These are phyloP conservation scores for Chaenogobius annularis DNA, from an alignment of 2,113 vertebrate species.

Conservation along the genomic window DNA sequence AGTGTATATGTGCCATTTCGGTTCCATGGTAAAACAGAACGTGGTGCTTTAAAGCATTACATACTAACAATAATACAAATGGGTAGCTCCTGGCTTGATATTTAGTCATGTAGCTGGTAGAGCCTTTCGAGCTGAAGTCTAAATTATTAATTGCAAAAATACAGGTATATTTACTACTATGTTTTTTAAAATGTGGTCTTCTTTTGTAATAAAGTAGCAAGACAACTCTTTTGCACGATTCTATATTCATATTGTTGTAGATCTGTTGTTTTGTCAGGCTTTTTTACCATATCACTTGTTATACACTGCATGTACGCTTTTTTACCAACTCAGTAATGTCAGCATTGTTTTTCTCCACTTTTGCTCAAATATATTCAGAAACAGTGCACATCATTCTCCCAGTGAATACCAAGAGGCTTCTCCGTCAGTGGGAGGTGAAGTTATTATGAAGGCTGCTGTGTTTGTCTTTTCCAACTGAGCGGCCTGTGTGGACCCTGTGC, in stretches of 20 bases:
- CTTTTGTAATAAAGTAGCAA: no score
- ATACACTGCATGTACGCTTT: constrained; percentile 4
- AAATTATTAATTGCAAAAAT: background rate
- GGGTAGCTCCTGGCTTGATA: background rate
- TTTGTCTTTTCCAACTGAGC: background rate
- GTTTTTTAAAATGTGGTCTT: no score
- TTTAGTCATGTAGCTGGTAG: background rate
- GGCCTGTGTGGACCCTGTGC: background rate
- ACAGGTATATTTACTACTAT: no score
- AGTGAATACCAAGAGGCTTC: constrained; percentile 1
- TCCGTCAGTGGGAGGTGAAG: background rate
- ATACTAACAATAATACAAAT: background rate
- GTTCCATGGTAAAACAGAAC: background rate
- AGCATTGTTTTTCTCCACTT: background rate
- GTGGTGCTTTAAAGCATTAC: background rate
- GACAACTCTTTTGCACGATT: background rate
- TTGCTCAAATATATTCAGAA: constrained; percentile 3
- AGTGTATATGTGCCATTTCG: background rate
- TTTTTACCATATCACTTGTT: background rate
- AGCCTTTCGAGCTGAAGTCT: background rate
- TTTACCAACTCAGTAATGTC: constrained; percentile 10
- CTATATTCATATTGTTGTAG: background rate
- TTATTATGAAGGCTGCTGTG: background rate
- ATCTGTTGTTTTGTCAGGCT: background rate
- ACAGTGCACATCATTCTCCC: background rate